Evolutionary conservation across 2,113 vertebrate species (phyloP).

Genomic region (Poecilia latipinna): DNA sequence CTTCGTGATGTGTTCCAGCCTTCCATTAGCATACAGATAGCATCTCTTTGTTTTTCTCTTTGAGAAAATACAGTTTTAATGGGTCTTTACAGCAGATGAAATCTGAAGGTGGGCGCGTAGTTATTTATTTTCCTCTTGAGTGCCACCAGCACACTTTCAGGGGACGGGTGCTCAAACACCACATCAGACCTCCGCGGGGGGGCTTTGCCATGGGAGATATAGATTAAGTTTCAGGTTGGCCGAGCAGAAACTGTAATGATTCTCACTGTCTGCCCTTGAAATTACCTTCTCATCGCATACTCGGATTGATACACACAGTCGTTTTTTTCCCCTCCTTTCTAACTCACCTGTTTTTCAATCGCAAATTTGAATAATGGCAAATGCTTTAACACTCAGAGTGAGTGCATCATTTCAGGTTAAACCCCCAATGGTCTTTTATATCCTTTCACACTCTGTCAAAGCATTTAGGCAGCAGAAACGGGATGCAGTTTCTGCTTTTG

Average conservation of each 20-base stretch:
- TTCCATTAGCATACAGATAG: slow-evolving; percentile 22
- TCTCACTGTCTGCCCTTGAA: slow-evolving; percentile 74
- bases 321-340: slow-evolving; percentile 15
- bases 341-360: slow-evolving; percentile 50
- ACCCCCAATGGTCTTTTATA: slow-evolving; percentile 22
- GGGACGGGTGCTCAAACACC: slow-evolving; percentile 27
- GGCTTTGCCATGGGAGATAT: slow-evolving; percentile 56
- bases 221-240: slow-evolving; percentile 77
- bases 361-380: slow-evolving; percentile 50
- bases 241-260: slow-evolving; percentile 76
- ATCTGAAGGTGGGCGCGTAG: slow-evolving; percentile 35
- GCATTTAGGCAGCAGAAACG: slow-evolving; percentile 11
- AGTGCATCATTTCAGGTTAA: slow-evolving; percentile 18
- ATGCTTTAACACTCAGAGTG: slow-evolving; percentile 32
- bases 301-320: slow-evolving; percentile 68
- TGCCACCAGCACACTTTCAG: slow-evolving; percentile 45
- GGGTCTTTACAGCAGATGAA: slow-evolving; percentile 51
- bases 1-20: slow-evolving; percentile 26
- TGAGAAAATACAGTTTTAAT: slow-evolving; percentile 35
- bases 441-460: slow-evolving; percentile 15
- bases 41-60: slow-evolving; percentile 29
- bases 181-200: slow-evolving; percentile 42
- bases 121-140: slow-evolving; percentile 57
- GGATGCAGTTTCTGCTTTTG: slow-evolving; percentile 7
- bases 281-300: slow-evolving; percentile 71